phyloP scores from a whole-genome alignment of 1,140 invertebrate genomes.

The Pentalonia nigronervosa region DNA sequence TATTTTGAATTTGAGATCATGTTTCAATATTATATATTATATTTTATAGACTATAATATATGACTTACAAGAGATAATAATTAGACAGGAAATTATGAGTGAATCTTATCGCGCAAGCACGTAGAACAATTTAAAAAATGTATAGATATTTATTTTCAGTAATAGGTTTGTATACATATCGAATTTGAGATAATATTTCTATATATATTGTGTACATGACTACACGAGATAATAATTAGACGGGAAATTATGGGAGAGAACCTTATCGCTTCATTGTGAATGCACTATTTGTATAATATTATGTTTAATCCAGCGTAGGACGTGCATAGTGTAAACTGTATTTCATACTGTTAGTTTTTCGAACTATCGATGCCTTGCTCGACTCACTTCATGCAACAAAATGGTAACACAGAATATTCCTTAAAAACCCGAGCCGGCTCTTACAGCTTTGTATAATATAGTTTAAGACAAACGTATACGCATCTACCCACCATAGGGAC shows the following conservation, averaged over 20 bases:
- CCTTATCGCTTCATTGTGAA: background rate
- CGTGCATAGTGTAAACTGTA: background rate
- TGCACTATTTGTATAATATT: background rate
- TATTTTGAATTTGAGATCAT: background rate
- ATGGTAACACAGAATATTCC: background rate
- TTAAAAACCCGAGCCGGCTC: background rate
- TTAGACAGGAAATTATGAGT: no score
- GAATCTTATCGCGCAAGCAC: no score
- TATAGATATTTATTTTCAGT: no score
- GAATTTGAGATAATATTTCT: background rate
- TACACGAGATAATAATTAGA: background rate
- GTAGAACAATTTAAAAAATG: no score
- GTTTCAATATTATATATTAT: background rate
- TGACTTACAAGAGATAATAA: background rate
- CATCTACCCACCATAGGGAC: background rate
- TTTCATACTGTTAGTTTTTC: background rate
- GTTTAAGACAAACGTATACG: background rate
- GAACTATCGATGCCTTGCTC: background rate
- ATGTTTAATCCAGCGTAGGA: background rate
- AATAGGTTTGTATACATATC: no score
- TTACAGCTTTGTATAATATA: background rate
- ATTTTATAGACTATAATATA: no score
- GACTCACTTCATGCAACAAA: background rate
- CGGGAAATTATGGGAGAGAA: background rate
- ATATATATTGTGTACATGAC: background rate